Base-by-base conservation (phyloP, 2,113 vertebrate species). In the Falcunculus frontatus region DNA sequence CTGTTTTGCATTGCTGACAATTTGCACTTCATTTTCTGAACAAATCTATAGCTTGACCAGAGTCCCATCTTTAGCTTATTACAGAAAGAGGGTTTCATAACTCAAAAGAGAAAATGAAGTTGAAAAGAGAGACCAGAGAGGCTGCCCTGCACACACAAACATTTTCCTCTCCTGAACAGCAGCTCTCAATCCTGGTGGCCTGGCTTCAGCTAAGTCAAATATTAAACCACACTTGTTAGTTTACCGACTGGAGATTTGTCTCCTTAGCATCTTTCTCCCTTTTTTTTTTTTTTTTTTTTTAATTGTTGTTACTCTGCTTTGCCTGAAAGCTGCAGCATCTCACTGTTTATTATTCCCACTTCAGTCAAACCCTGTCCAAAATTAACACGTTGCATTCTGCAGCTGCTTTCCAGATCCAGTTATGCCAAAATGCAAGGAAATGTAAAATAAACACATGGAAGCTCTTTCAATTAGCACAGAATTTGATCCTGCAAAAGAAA, bases 321-420 rank as follows among this genome's bases (percentile, higher is more conserved):
- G 98, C 98, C 98, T 98, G 98, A 98, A 98, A 98, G 98, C 98
- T 98, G 98, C 98, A 98, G 98, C 97, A 98, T 98, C 97, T 98
- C 98, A 95, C 98, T 98, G 98, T 97, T 98, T 97, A 98, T 98
- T 98, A 97, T 98, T 97, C 97, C 97, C 56, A 76, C 95, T 97
- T 97, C 97, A 97, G 96, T 98, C 97, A 98, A 97, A 98, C 96
- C 96, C 95, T 93, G 97, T 97, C 97, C 96, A 96, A 98, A 97
- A 97, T 97, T 97, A 98, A 97, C 97, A 96, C 97, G 63, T 96
- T 87, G 84, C 33, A 0, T 78, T 93, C 96, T 93, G 93, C 72
- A 91, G 53, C 68, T 77, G 55, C 74, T 84, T 87, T 84, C 85
- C 44, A 50, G 75, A 91, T 50, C 79, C 79, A 46, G 49, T 42